Evolutionary conservation across 2,888 invertebrate species (phyloP).

Genomic region (Conomelus anceps): DNA sequence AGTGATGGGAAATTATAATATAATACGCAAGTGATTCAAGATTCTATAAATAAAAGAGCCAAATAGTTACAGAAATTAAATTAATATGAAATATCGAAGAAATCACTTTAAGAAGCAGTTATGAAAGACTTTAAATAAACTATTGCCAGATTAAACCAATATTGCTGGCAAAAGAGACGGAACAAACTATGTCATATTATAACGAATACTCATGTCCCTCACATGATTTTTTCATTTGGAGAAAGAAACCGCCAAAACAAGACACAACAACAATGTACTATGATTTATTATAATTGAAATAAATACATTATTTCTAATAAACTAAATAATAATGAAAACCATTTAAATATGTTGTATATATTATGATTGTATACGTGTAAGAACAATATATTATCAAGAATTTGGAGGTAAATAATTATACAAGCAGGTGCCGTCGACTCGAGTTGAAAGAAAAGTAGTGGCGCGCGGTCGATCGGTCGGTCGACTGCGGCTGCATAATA

Average conservation of each 20-base stretch:
- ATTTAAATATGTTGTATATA: background rate
- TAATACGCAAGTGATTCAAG: background rate
- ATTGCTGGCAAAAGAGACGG: no score
- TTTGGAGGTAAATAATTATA: background rate
- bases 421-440: no score
- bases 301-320: background rate
- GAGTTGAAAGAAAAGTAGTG: no score
- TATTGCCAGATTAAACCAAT: no score
- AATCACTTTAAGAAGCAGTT: background rate
- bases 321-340: background rate
- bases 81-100: background rate
- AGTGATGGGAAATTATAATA: background rate
- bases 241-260: background rate
- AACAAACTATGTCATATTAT: no score
- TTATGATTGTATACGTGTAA: background rate
- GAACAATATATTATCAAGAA: background rate
- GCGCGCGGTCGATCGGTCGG: no score
- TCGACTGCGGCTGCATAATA: no score
- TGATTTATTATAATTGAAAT: background rate
- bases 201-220: no score
- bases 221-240: background rate
- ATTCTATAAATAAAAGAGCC: background rate
- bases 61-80: background rate
- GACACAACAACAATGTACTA: background rate
- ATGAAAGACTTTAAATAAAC: no score